Evolutionary conservation across 2,888 invertebrate species (phyloP), one percentile per base, ranked within the genome.

Genomic region (Cyclophora albipunctata): DNA sequence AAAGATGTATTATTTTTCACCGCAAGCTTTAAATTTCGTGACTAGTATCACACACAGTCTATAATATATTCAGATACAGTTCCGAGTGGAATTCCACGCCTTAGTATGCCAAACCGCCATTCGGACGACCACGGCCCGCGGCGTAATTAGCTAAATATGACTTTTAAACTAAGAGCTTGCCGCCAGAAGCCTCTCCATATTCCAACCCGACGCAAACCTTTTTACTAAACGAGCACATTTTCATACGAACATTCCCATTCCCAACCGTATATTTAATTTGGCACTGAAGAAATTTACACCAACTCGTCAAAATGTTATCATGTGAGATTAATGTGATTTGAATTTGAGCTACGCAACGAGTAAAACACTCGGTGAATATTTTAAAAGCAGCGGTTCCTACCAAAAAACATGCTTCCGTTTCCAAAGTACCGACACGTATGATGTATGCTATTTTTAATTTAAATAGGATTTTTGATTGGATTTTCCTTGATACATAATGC

Each of bases 131-230:
- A 64, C 76, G 66, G 64, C 65, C 71, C 75, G 69, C 73, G 71
- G 65, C 68, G 73, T 83, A 83, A 84, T 84, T 84, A 83, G 80
- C 80, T 80, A 79, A 81, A 84, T 84, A 83, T 81, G 77, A 81
- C 81, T 82, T 83, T 81, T 77, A 80, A 82, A 81, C 78, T 76
- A 77, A 79, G 76, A 78, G 75, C 73, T 66, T 67, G 67, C 63
- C 52, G 67, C 70, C 67, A 71, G 69, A 69, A 71, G 67, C 71
- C 72, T 75, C 69, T 71, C 62, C 66, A 69, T 73, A 71, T 73
- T 69, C 71, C 62, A 58, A 56, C 20, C 43, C 42, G 20, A 42
- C n/a, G 42, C 63, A 59, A 65, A 71, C 71, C 73, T 75, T 79
- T 81, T 79, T 70, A 65, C 67, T 68, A 68, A 71, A 72, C 66